A percentile compares a stretch with the other conserved stretches of the same genome.
These are phyloP conservation scores for Conops quadrifasciatus DNA, from an alignment of 2,888 invertebrate genomes.

Conservation along the genomic window DNA sequence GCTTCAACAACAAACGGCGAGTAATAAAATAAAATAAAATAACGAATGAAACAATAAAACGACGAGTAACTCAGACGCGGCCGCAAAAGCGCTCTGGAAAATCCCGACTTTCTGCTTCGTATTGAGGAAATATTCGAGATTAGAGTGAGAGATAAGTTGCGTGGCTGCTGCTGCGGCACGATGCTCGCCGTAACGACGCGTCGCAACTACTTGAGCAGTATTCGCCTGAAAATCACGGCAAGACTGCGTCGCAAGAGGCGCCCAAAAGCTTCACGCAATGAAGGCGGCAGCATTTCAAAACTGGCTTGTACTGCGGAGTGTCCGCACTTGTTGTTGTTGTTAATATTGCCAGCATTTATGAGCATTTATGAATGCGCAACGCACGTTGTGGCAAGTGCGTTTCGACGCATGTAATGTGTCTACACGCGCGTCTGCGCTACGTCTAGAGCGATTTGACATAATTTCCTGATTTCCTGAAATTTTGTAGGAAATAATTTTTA, in stretches of 20 bases:
- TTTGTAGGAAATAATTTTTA: too few species aligned
- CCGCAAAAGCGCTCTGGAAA: background rate
- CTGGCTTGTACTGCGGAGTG: background rate
- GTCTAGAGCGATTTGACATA: slow-evolving; percentile 7
- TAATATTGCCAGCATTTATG: background rate
- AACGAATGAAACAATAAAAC: background rate
- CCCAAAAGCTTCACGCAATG: too few species aligned
- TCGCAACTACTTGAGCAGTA: background rate
- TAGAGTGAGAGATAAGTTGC: slow-evolving; percentile 20
- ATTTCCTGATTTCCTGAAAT: background rate
- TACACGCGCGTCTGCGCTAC: slow-evolving; percentile 11
- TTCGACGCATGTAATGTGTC: slow-evolving; percentile 18
- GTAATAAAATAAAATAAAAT: background rate
- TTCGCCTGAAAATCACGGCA: too few species aligned
- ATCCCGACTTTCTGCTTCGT: slow-evolving; percentile 26
- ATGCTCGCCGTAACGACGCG: background rate
- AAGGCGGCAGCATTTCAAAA: background rate
- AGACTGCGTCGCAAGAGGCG: too few species aligned
- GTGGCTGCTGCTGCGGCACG: background rate
- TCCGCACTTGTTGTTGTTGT: background rate
- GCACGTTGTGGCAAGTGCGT: slow-evolving; percentile 19
- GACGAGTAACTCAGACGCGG: background rate
- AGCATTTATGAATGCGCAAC: slow-evolving; percentile 3
- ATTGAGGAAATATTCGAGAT: slow-evolving; percentile 33
- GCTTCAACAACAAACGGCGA: too few species aligned